Conservation (phyloP, 2,113 vertebrate species). For the Jaculus jaculus region DNA sequence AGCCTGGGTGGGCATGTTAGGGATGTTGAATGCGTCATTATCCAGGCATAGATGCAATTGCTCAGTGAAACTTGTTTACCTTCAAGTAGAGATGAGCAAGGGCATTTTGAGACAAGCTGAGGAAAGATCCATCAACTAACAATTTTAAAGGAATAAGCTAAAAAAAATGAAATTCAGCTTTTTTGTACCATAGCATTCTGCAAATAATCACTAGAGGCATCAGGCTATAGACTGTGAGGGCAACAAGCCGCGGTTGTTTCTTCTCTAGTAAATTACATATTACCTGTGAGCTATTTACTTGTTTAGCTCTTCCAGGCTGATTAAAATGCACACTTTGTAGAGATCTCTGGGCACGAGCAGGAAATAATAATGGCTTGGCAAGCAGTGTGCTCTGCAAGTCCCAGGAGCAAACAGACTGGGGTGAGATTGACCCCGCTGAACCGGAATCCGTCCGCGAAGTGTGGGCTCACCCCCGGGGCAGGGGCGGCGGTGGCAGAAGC, state of each 20-base stretch:
- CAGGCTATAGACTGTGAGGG: conserved; percentile 26
- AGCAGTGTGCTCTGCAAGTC: conserved; percentile 76
- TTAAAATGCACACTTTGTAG: conserved; percentile 67
- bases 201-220: conserved; percentile 43
- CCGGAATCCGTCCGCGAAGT: conserved; percentile 72
- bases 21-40: neutral
- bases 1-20: neutral
- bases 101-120: conserved; percentile 49
- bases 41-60: neutral
- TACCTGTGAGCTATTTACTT: conserved; percentile 64
- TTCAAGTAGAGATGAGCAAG: conserved; percentile 31
- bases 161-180: conserved; percentile 65
- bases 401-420: conserved; percentile 69
- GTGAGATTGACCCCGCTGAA: conserved; percentile 75
- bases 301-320: conserved; percentile 61
- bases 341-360: conserved; percentile 62
- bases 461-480: conserved; percentile 70
- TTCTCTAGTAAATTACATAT: conserved; percentile 63
- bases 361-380: conserved; percentile 74
- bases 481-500: conserved; percentile 69
- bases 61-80: conserved; percentile 43
- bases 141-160: conserved; percentile 64
- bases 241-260: conserved; percentile 34
- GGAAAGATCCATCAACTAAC: conserved; percentile 53
- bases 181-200: conserved; percentile 57